Base-by-base conservation (phyloP, 2,888 invertebrate genomes). In the Alcis repandata region DNA sequence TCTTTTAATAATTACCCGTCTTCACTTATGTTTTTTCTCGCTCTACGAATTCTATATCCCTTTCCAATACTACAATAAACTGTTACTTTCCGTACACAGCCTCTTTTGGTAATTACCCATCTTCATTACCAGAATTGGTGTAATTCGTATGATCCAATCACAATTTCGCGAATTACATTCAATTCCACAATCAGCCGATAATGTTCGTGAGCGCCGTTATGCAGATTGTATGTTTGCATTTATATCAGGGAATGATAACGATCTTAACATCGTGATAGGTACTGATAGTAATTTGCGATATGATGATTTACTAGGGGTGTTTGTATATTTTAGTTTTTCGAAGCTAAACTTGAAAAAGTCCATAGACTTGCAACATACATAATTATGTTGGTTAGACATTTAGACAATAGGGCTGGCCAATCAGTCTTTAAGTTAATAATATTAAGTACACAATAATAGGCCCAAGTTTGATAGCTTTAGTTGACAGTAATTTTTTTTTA, bases 221-320 rank as follows among this genome's bases (percentile, higher is more conserved):
- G 84, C 75, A 81, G 84, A 88, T 85, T 63, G 59, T 82, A 74
- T 81, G 76, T 70, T 71, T 76, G 78, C 80, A 86, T 85, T 82
- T 76, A 85, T 85, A 84, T 86, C 77, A 82, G 74, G 67, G 49
- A 27, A 1, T 15, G 40, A 43, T 61, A 62, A 56, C 33, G 41
- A 57, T 51, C 43, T 56, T 19, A 32, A 11, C 22, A 45, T 7
- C 19, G 32, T n/a, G 32, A 9, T 41, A 43, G 41, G 2, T 8
- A 20, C 27, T n/a, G 20, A 52, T 33, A 20, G 20, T 20, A 2
- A 11, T 38, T 38, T 22, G 10, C 19, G n/a, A 36, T 51, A 19
- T 13, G n/a, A 48, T 0, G 27, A 10, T 4, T 7, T 40, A 15
- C 6, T 4, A 0, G 15, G n/a, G 40, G n/a, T 15, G 6, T 15